Evolutionary conservation across 2,797 vertebrate genomes (phyloP).

Genomic region (Morelia viridis): DNA sequence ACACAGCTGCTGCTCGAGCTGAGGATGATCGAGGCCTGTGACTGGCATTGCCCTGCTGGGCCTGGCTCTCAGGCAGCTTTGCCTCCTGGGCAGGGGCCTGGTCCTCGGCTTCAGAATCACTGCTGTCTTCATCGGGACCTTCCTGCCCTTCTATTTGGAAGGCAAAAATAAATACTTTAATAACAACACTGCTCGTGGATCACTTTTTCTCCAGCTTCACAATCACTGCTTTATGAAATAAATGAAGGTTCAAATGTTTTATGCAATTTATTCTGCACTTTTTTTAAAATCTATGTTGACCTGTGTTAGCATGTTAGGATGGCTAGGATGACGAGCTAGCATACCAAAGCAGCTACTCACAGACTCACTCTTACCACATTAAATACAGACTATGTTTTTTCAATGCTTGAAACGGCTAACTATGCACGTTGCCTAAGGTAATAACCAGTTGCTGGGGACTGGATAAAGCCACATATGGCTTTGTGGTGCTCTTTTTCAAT

Average conservation of each 20-base stretch:
- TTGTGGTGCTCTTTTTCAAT: not conserved
- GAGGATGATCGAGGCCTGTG: conserved; percentile 82
- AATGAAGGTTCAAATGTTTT: not conserved
- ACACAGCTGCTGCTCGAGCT: conserved; percentile 74
- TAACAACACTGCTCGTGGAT: not conserved
- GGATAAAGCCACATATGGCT: not conserved
- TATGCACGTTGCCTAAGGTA: too few species aligned
- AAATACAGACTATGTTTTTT: not conserved
- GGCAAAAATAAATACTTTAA: not conserved
- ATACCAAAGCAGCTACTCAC: not conserved
- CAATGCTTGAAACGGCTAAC: not conserved
- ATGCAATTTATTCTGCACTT: not conserved
- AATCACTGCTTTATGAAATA: not conserved
- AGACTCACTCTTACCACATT: not conserved
- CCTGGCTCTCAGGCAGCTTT: conserved; percentile 73
- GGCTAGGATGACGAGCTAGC: not conserved
- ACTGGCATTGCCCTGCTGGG: conserved; percentile 79
- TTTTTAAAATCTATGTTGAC: not conserved
- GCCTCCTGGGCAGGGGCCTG: conserved; percentile 79
- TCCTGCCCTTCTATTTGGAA: conserved; percentile 78
- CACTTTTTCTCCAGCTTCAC: too few species aligned
- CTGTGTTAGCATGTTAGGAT: not conserved
- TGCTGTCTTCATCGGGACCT: conserved; percentile 93
- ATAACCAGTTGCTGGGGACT: not conserved
- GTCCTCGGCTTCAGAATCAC: conserved; percentile 93